These are phyloP conservation scores for Micrastur ruficollis DNA, from an alignment of 2,797 vertebrate genomes.

Conservation along the genomic window DNA sequence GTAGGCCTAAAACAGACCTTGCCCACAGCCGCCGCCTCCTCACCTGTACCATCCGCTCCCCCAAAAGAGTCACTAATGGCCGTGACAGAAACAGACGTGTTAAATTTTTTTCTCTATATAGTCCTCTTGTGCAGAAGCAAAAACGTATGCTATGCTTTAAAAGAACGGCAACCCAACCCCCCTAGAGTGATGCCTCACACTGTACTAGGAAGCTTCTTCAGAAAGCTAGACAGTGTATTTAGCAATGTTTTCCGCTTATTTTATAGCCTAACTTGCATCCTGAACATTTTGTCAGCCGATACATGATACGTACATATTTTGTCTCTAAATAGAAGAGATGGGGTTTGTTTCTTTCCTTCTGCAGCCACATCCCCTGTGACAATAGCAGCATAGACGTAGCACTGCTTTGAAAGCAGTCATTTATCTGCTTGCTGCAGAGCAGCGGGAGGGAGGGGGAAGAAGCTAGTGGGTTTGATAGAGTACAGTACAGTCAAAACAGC, in stretches of 20 bases:
- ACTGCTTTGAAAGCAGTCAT: slow-evolving; percentile 18
- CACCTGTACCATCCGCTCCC: not conserved
- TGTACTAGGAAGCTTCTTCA: not conserved
- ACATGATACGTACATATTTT: not conserved
- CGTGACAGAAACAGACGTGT: not conserved
- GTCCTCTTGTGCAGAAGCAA: not conserved
- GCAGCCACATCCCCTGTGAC: not conserved
- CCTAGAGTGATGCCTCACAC: not conserved
- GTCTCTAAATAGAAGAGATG: not conserved
- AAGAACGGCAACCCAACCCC: not conserved
- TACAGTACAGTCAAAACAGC: slow-evolving; percentile 11
- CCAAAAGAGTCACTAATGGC: not conserved
- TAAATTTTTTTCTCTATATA: not conserved
- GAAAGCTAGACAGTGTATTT: not conserved
- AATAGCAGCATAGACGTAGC: not conserved
- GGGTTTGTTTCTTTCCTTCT: slow-evolving; percentile 22
- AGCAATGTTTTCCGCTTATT: slow-evolving; percentile 12
- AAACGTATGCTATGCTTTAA: not conserved
- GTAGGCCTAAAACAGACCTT: not conserved
- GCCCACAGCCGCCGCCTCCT: not conserved
- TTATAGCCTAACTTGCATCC: not conserved
- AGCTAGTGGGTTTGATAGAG: not conserved
- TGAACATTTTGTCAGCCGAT: slow-evolving; percentile 20
- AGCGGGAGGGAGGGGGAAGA: not conserved
- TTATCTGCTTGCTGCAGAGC: slow-evolving; percentile 44